Conservation (phyloP, 2,797 vertebrate genomes). For the Oreortyx pictus region DNA sequence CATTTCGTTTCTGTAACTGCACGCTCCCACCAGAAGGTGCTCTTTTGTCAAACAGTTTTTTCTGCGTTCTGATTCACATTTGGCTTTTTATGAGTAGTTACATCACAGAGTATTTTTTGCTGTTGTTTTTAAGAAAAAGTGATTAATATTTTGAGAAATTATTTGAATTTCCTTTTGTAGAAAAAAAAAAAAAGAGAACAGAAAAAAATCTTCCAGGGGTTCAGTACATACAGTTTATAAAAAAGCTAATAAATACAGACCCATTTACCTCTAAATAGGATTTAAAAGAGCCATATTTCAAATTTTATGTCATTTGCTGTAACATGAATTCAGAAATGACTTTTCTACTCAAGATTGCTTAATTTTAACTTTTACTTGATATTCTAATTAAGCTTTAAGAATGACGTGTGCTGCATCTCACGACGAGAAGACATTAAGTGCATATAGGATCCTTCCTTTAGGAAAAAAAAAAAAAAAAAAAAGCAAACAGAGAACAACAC, state of each 20-base stretch:
- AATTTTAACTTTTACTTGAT: not conserved
- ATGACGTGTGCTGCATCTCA: not conserved
- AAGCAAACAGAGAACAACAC: not conserved
- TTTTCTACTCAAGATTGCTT: not conserved
- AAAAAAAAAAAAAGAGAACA: not conserved
- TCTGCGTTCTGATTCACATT: not conserved
- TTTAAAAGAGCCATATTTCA: not conserved
- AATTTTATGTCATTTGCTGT: not conserved
- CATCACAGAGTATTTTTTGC: not conserved
- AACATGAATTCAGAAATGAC: not conserved
- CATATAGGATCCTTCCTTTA: not conserved
- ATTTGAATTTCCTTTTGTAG: not conserved
- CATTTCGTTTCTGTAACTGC: not conserved
- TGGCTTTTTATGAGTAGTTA: not conserved
- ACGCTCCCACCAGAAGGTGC: conserved; percentile 4
- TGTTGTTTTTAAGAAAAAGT: not conserved
- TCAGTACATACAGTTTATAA: not conserved
- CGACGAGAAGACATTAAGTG: not conserved
- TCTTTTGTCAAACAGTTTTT: not conserved
- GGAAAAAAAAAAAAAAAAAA: conserved; percentile 37
- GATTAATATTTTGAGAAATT: not conserved
- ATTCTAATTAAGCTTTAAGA: not conserved
- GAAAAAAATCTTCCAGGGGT: not conserved
- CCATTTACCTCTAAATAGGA: not conserved
- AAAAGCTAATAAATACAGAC: not conserved